A percentile compares a stretch with the other conserved stretches of the same genome.
These are phyloP conservation scores for Drosophila littoralis DNA, from an alignment of 1,140 invertebrate species.

Conservation along the genomic window DNA sequence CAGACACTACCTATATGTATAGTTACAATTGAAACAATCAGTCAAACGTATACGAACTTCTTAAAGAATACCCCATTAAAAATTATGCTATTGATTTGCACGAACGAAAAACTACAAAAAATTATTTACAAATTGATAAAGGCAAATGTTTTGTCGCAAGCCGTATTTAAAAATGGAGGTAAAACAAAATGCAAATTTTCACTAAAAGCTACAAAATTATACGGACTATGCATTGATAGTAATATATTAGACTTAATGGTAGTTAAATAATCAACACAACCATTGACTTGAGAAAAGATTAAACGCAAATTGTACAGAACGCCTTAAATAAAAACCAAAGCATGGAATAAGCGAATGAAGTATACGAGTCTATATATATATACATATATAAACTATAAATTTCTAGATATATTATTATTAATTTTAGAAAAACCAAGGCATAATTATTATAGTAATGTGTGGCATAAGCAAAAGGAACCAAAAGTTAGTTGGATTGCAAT, in stretches of 20 bases:
- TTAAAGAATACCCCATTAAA: conserved; percentile 64
- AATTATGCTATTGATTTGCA: conserved; percentile 74
- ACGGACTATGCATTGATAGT: conserved; percentile 76
- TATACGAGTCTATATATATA: conserved; percentile 69
- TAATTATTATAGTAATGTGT: conserved; percentile 47
- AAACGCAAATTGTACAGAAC: conserved; percentile 81
- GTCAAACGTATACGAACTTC: conserved; percentile 83
- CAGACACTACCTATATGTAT: conserved; percentile 47
- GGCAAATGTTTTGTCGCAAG: conserved; percentile 44
- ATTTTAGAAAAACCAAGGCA: conserved; percentile 52
- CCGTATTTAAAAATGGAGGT: conserved; percentile 29
- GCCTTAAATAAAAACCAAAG: conserved; percentile 70
- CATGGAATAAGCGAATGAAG: conserved; percentile 64
- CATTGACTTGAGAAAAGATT: conserved; percentile 76
- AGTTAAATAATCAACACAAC: conserved; percentile 74
- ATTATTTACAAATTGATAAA: conserved; percentile 73
- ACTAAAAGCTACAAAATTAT: conserved; percentile 63
- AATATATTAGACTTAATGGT: conserved; percentile 74
- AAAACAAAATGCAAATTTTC: conserved; percentile 60
- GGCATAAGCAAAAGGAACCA: conserved; percentile 74
- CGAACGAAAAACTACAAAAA: conserved; percentile 52
- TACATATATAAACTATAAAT: conserved; percentile 68
- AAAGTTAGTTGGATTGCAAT: conserved; percentile 24
- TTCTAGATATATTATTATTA: conserved; percentile 71
- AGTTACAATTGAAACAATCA: conserved; percentile 79